Conservation (phyloP, 2,888 invertebrate species). For the Pristionchus exspectatus region DNA sequence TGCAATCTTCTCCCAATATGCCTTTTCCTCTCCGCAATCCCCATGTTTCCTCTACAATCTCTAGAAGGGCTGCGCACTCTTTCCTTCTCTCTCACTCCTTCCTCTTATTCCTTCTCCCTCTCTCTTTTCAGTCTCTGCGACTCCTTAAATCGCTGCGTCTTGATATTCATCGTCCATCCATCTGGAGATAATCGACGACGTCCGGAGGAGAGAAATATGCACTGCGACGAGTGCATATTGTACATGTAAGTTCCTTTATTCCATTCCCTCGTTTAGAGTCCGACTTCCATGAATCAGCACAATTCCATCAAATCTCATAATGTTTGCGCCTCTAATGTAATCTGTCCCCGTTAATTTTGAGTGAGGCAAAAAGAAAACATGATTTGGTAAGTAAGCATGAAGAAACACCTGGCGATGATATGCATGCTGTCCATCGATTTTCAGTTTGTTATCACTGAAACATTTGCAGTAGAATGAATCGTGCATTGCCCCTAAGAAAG, state of each 20-base stretch:
- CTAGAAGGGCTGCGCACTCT: slow-evolving; percentile 36
- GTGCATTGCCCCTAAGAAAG: no score
- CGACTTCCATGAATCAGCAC: no score
- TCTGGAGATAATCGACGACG: slow-evolving; percentile 26
- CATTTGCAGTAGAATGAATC: no score
- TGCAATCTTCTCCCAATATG: background rate
- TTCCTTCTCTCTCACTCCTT: background rate
- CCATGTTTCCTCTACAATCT: background rate
- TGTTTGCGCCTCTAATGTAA: no score
- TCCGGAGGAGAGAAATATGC: background rate
- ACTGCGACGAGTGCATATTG: slow-evolving; percentile 25
- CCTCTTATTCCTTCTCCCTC: background rate
- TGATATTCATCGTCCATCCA: background rate
- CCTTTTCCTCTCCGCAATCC: background rate
- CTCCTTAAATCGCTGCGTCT: background rate
- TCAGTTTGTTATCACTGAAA: no score
- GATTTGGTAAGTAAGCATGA: no score
- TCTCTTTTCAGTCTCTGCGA: slow-evolving; percentile 9
- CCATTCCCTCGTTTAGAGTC: no score
- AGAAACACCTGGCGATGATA: no score
- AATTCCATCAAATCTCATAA: no score
- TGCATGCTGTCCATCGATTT: no score
- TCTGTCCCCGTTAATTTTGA: no score
- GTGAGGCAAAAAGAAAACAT: no score
- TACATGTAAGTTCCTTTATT: slow-evolving; percentile 10